Evolutionary conservation across 2,888 invertebrate genomes (phyloP).

Genomic region (Charanyca ferruginea): DNA sequence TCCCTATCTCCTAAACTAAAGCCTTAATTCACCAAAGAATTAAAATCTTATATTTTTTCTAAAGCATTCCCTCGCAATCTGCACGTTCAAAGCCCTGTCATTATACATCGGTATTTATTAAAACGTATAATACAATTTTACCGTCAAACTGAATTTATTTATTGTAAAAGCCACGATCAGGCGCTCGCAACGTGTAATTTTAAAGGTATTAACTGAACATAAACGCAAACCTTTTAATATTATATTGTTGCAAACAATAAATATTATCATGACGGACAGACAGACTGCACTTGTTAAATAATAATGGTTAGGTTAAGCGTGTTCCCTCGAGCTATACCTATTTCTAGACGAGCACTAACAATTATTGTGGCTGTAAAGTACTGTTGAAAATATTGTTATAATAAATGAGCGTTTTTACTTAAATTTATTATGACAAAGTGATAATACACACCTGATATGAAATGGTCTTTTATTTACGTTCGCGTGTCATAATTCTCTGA

Average conservation of each 20-base stretch:
- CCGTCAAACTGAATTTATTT: conserved; percentile 75
- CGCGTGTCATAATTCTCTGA: background rate
- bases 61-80: conserved; percentile 63
- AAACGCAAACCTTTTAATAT: conserved; percentile 67
- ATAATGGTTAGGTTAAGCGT: conserved; percentile 53
- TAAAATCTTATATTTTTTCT: conserved; percentile 48
- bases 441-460: conserved; percentile 24
- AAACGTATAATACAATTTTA: conserved; percentile 74
- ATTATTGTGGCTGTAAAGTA: conserved; percentile 34
- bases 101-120: conserved; percentile 67
- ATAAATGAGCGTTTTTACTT: conserved; percentile 30
- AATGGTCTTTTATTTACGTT: conserved; percentile 22
- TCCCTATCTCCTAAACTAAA: background rate
- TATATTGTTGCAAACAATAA: conserved; percentile 70
- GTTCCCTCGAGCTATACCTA: conserved; percentile 22
- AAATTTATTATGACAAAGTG: conserved; percentile 47
- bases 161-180: conserved; percentile 69
- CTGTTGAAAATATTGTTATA: conserved; percentile 30
- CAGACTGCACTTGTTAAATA: conserved; percentile 60
- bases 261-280: conserved; percentile 61
- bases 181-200: conserved; percentile 70
- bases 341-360: conserved; percentile 49
- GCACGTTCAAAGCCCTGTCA: conserved; percentile 64
- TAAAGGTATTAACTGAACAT: conserved; percentile 69
- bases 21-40: conserved; percentile 14